Evolutionary conservation across 2,797 vertebrate genomes (phyloP).

Genomic region (Odontamblyopus lacepedii): DNA sequence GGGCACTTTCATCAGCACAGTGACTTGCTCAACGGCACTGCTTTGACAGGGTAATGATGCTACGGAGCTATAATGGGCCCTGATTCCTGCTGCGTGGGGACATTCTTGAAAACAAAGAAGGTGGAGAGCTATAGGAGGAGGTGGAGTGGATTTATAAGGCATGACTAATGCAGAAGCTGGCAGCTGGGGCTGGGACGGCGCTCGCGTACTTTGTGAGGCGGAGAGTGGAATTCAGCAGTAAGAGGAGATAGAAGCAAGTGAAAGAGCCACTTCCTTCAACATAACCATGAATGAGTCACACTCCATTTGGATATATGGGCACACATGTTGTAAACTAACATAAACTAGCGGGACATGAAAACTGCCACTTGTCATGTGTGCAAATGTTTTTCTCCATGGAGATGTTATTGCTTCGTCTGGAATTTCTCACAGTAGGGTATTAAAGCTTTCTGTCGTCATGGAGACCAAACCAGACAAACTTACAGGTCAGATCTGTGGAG

Average conservation of each 20-base stretch:
- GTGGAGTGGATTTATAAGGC: neutral
- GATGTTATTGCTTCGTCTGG: too few relatives aligned
- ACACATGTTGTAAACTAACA: neutral
- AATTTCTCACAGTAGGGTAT: too few relatives aligned
- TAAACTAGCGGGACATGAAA: neutral
- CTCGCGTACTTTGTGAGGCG: neutral
- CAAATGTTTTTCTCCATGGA: neutral
- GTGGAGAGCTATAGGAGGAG: neutral
- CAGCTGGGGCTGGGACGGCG: neutral
- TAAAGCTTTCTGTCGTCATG: too few relatives aligned
- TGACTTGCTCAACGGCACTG: neutral
- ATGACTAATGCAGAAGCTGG: neutral
- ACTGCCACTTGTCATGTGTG: neutral
- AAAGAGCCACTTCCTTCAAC: neutral
- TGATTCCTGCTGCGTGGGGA: neutral
- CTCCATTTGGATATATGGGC: neutral
- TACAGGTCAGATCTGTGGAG: too few relatives aligned
- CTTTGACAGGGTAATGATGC: neutral
- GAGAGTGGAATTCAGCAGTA: neutral
- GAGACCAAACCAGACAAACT: too few relatives aligned
- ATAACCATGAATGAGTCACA: neutral
- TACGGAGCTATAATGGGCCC: neutral
- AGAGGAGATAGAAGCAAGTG: neutral
- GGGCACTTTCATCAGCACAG: neutral
- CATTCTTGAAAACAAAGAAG: neutral